Evolutionary conservation across 2,888 invertebrate species (phyloP).

Genomic region (Scrobipalpa costella): DNA sequence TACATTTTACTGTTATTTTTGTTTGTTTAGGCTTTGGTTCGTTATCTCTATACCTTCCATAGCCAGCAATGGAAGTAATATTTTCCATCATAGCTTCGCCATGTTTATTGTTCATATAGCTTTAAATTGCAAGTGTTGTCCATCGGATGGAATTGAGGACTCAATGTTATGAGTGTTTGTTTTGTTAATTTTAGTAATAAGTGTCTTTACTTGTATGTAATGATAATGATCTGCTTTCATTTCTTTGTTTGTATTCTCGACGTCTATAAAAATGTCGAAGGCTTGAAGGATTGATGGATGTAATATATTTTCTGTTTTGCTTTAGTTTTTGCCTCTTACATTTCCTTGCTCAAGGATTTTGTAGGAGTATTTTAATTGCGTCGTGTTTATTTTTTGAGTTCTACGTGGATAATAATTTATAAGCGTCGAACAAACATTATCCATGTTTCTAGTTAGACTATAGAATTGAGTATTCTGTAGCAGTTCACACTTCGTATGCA

Average conservation of each 20-base stretch:
- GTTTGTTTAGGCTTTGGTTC: too few relatives aligned
- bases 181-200: slow-evolving; percentile 16
- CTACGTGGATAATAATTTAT: too few relatives aligned
- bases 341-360: slow-evolving; percentile 5
- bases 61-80: not conserved
- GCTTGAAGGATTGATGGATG: not conserved
- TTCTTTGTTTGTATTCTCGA: slow-evolving; percentile 2
- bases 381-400: too few relatives aligned
- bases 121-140: slow-evolving; percentile 8
- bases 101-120: not conserved
- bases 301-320: not conserved
- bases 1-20: too few relatives aligned
- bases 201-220: slow-evolving; percentile 11
- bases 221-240: slow-evolving; percentile 7
- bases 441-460: not conserved
- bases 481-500: not conserved
- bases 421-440: too few relatives aligned
- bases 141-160: slow-evolving; percentile 6
- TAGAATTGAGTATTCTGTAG: not conserved
- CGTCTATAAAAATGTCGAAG: slow-evolving; percentile 4
- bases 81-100: not conserved
- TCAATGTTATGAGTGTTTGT: slow-evolving; percentile 26
- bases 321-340: not conserved
- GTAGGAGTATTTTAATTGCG: not conserved
- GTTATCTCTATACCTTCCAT: not conserved